Evolutionary conservation across 2,888 invertebrate genomes (phyloP), one percentile per base, ranked within the genome.

Genomic region (Autographa gamma): DNA sequence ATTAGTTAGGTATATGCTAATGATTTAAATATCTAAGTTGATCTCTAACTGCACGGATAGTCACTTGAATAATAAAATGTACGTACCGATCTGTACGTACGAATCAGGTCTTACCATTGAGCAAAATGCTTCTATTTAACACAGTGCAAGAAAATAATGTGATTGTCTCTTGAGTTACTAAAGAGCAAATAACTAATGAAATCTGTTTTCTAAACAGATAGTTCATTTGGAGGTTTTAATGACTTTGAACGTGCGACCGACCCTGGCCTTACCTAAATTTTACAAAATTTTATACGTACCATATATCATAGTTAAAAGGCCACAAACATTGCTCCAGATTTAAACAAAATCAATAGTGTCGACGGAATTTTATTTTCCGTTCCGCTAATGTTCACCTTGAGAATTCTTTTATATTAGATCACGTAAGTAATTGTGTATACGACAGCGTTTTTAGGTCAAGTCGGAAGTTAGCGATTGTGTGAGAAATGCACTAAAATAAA

Each of bases 331-430:
- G 9, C 2, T 54, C 19, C 18, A 11, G 16, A 38, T 48, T 48
- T n/a, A 19, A 25, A 18, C 60, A 32, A 66, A 72, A 82, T 72
- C 74, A 71, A 77, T 82, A 48, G 61, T 69, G 68, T 52, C 34
- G 59, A 72, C 70, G 74, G 65, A 59, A 77, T 80, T 82, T 77
- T 62, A 62, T 64, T 71, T 66, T 8, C 18, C n/a, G 32, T 54
- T 56, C 38, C 48, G 32, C 58, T 61, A 69, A 74, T 69, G 62
- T 60, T 63, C 74, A 69, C 68, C 74, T 63, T 3, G 70, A 73
- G 78, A 71, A 69, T 71, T 77, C 71, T 54, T 32, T 80, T 80
- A 80, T 70, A 74, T 74, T 68, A 59, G 71, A 80, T 72, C 71
- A 77, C 74, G 74, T 82, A 76, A 61, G 73, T 79, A 73, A 79